Conservation (phyloP, 2,113 vertebrate genomes). For the Picathartes gymnocephalus region DNA sequence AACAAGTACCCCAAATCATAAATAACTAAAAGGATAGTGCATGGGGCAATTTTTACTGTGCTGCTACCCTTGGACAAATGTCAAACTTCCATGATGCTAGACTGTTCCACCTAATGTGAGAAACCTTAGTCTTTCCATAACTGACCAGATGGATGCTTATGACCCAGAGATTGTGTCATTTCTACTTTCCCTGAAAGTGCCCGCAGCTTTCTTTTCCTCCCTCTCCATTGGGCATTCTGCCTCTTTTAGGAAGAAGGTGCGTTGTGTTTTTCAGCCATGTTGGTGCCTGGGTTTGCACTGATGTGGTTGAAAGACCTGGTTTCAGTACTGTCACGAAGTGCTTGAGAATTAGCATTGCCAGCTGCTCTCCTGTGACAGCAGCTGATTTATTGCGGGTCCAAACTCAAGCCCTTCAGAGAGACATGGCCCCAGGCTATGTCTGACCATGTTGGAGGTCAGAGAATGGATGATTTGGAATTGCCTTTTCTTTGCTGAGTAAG, state of each 20-base stretch:
- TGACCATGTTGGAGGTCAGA: not conserved
- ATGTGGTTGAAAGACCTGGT: not conserved
- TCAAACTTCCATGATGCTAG: not conserved
- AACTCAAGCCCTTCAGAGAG: not conserved
- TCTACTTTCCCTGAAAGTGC: not conserved
- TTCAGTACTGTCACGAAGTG: not conserved
- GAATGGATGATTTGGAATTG: not conserved
- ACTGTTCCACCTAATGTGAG: not conserved
- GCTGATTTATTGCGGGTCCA: not conserved
- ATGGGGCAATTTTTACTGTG: not conserved
- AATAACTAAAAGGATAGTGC: not conserved
- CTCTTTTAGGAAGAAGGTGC: not conserved
- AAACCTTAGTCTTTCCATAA: not conserved
- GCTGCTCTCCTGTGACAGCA: not conserved
- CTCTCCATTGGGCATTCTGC: not conserved
- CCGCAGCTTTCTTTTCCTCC: not conserved
- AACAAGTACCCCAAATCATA: not conserved
- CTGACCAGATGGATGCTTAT: not conserved
- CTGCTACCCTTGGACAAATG: not conserved
- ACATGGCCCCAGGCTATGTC: not conserved
- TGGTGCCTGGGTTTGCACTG: not conserved
- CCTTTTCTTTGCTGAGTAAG: slow-evolving; percentile 8
- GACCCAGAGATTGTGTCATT: not conserved
- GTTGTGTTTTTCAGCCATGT: not conserved
- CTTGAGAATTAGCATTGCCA: not conserved